Evolutionary conservation across 2,797 vertebrate species (phyloP).

Genomic region (Poliocrania exsul): DNA sequence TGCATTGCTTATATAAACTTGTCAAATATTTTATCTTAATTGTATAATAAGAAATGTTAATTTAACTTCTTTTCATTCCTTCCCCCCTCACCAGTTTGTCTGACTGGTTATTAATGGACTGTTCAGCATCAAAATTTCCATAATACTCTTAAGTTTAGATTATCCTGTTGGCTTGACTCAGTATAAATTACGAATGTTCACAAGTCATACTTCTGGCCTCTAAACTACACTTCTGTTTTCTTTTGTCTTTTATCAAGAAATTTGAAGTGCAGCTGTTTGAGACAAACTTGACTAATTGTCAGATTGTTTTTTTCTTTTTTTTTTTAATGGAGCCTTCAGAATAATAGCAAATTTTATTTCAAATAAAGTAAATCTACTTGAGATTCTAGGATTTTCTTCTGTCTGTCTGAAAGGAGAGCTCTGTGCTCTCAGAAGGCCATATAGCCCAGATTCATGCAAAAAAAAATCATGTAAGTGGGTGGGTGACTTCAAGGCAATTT

Average conservation of each 20-base stretch:
- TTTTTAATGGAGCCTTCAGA: background rate
- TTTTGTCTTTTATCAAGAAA: background rate
- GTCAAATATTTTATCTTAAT: background rate
- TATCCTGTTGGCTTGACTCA: background rate
- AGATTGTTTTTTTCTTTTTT: background rate
- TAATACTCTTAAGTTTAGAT: background rate
- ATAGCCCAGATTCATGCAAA: background rate
- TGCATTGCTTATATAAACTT: background rate
- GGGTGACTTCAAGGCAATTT: background rate
- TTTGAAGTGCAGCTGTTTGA: background rate
- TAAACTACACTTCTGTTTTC: background rate
- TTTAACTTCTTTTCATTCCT: background rate
- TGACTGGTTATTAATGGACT: background rate
- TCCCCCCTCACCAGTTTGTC: background rate
- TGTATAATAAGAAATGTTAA: background rate
- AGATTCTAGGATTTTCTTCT: background rate
- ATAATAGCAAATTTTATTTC: background rate
- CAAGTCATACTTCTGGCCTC: background rate
- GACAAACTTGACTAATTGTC: background rate
- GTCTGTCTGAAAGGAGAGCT: background rate
- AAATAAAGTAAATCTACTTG: background rate
- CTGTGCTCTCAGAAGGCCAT: background rate
- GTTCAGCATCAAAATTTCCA: background rate
- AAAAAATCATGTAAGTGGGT: background rate
- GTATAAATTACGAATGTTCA: background rate